phyloP scores from a whole-genome alignment of 2,888 invertebrate species.

The Epistrophe eligans region DNA sequence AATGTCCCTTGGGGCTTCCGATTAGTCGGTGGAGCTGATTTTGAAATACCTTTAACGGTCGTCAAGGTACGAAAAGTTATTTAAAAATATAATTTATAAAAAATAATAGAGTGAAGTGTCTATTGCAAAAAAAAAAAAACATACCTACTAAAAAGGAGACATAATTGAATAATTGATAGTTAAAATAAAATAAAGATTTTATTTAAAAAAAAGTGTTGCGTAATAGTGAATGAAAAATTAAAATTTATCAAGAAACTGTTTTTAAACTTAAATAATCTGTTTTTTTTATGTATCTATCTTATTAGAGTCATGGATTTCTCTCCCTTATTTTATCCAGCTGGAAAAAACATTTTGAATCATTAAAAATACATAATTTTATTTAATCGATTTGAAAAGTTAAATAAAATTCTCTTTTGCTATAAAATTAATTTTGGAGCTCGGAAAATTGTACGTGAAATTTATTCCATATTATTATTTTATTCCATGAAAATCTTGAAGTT shows the following conservation, averaged over 20 bases:
- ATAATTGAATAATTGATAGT: too few species aligned
- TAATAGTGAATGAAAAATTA: constrained; percentile 43
- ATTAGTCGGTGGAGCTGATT: constrained; percentile 90
- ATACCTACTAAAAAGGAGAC: too few species aligned
- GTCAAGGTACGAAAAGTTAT: constrained; percentile 86
- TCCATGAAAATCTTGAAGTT: constrained; percentile 10
- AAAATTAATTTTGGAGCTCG: not conserved
- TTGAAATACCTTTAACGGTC: constrained; percentile 89
- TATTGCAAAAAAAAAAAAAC: too few species aligned
- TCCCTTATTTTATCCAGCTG: not conserved
- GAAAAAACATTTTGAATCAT: not conserved
- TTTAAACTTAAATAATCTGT: not conserved
- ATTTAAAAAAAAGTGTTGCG: constrained; percentile 32
- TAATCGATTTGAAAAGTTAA: not conserved
- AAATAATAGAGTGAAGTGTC: too few species aligned
- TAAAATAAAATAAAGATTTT: not conserved
- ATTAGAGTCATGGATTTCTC: not conserved
- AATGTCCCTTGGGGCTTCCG: constrained; percentile 91
- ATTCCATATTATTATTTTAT: not conserved
- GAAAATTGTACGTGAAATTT: not conserved
- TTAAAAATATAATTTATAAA: not conserved
- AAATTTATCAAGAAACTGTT: not conserved
- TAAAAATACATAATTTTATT: not conserved
- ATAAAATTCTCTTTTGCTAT: not conserved
- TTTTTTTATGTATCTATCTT: not conserved